These are phyloP conservation scores for Sicus ferrugineus DNA, from an alignment of 2,888 invertebrate species.

Conservation along the genomic window DNA sequence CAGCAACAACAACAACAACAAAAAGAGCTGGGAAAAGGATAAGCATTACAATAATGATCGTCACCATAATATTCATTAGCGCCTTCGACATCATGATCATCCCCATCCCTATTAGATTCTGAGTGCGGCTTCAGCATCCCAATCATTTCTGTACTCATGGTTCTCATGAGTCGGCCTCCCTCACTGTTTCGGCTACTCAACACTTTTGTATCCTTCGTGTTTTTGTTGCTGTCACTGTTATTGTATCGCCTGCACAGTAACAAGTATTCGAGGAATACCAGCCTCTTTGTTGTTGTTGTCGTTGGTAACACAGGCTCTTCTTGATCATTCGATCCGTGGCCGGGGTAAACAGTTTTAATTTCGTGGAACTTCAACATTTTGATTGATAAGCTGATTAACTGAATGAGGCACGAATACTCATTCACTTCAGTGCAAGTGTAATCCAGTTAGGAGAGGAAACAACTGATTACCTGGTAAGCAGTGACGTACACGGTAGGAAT, in stretches of 20 bases:
- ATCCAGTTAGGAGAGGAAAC: neutral
- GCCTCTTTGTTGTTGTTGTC: neutral
- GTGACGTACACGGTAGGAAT: no score
- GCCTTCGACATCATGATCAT: neutral
- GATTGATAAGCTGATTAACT: constrained; percentile 42
- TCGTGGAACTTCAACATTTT: constrained; percentile 40
- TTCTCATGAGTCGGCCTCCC: neutral
- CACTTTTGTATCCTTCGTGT: neutral
- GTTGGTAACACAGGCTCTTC: neutral
- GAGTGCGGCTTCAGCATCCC: neutral
- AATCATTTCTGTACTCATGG: neutral
- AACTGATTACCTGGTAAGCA: neutral
- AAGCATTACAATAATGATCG: neutral
- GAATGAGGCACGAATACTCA: constrained; percentile 1
- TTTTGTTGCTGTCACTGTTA: neutral
- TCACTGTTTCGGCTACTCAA: neutral
- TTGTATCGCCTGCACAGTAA: neutral
- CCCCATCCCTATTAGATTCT: neutral
- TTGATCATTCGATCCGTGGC: constrained; percentile 16
- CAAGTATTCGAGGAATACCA: neutral
- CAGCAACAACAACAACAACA: neutral
- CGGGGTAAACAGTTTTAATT: constrained; percentile 36
- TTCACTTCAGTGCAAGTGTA: neutral
- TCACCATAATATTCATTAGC: neutral
- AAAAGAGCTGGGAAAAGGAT: neutral